Evolutionary conservation across 2,113 vertebrate genomes (phyloP), one percentile per base, ranked within the genome.

Genomic region (Nesogale talazaci): DNA sequence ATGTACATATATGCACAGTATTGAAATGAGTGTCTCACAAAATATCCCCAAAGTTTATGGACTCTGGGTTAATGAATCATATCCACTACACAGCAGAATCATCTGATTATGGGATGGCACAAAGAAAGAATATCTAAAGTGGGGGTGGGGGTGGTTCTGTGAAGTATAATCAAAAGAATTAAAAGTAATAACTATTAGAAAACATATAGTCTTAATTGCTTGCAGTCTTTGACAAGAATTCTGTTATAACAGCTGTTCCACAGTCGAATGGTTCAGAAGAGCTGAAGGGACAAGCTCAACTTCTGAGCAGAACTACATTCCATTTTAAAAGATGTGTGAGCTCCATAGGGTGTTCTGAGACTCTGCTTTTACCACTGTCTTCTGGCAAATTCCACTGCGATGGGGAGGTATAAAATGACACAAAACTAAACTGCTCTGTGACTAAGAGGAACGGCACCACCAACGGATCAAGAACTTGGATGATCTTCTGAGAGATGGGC

Each of bases 381-480:
- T 89, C 17, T 83, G 88, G 67, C 83, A 80, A 77, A 56, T 92
- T 80, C 10, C 67, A 84, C 31, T 72, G 57, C 79, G 70, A 87
- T 36, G 40, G 46, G 52, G 25, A 78, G 77, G 22, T 69, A 40
- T 20, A 80, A 83, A 83, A 36, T 69, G 36, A 76, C n/a, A 83
- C 29, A 20, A 46, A 86, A 23, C 9, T 19, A 7, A 84, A 70
- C 31, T 78, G 29, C 20, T 8, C 27, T 1, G 46, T 19, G 29
- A 92, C 69, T 17, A 85, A 29, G n/a, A 70, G 23, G 61, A 75
- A 22, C 2, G 7, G n/a, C 57, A 46, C 19, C 67, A 46, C 46
- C 36, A 77, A 80, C 19, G 52, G n/a, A 85, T 29, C 6, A 20
- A 38, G 46, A 72, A 34, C 34, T n/a, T 29, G 27, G 10, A 34